A percentile compares a stretch with the other conserved stretches of the same genome.
Evolutionary conservation across 1,140 invertebrate species (phyloP).

Genomic region (Eumaeus atala): DNA sequence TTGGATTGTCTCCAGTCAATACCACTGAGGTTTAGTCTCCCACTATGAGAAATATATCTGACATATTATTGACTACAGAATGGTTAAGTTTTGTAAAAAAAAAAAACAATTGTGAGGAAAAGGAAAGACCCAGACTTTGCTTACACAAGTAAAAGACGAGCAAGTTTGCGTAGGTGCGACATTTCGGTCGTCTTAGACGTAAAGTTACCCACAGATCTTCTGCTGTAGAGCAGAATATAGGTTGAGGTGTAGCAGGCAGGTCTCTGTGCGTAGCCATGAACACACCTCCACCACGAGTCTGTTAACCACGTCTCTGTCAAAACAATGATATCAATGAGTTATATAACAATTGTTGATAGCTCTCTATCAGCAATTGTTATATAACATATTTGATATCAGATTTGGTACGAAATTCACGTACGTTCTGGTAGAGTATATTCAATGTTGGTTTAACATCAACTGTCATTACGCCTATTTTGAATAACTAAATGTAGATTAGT

Average conservation of each 20-base stretch:
- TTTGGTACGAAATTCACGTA: neutral
- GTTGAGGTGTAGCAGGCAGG: neutral
- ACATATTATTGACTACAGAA: neutral
- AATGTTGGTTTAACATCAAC: neutral
- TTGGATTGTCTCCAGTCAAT: neutral
- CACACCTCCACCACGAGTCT: slow-evolving; percentile 22
- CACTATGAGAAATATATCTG: slow-evolving; percentile 13
- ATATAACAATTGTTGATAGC: slow-evolving; percentile 1
- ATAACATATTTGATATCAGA: neutral
- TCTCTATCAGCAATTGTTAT: no score
- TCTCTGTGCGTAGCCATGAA: neutral
- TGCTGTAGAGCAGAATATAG: neutral
- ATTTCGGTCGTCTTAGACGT: neutral
- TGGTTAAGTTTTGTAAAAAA: slow-evolving; percentile 1
- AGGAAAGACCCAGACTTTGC: slow-evolving; percentile 2
- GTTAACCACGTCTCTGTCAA: slow-evolving; percentile 28
- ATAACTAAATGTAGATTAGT: neutral
- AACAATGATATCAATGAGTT: slow-evolving; percentile 24
- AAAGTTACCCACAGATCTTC: neutral
- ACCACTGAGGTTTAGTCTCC: slow-evolving; percentile 20
- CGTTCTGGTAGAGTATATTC: slow-evolving; percentile 8
- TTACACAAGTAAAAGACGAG: neutral
- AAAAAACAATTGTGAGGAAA: slow-evolving; percentile 1
- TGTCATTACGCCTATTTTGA: neutral
- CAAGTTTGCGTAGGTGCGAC: neutral